A percentile compares a stretch with the other conserved stretches of the same genome.
Evolutionary conservation across 2,113 vertebrate genomes (phyloP).

Genomic region (Lates calcarifer): DNA sequence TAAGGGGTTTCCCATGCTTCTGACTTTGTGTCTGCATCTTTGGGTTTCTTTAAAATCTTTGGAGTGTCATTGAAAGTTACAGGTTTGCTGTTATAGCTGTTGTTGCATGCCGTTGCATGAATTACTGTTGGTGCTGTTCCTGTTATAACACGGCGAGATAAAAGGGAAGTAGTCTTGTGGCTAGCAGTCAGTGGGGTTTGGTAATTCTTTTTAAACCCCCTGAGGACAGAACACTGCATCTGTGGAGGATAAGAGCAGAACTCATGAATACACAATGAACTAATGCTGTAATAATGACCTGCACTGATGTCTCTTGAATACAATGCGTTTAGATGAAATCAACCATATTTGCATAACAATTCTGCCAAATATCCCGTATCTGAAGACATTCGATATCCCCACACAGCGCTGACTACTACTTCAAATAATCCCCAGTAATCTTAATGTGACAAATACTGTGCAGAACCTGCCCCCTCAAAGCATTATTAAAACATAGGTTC

Average conservation of each 20-base stretch:
- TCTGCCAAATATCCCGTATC: not conserved
- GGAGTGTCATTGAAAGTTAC: slow-evolving; percentile 15
- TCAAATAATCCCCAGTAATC: slow-evolving; percentile 12
- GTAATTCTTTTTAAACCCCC: slow-evolving; percentile 62
- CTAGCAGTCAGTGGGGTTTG: slow-evolving; percentile 45
- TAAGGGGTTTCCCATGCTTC: slow-evolving; percentile 28
- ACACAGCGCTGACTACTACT: slow-evolving; percentile 1
- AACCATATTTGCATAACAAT: not conserved
- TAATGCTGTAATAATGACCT: slow-evolving; percentile 14
- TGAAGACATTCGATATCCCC: not conserved
- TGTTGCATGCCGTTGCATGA: slow-evolving; percentile 21
- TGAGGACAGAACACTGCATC: slow-evolving; percentile 66
- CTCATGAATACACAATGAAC: slow-evolving; percentile 61
- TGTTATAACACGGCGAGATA: slow-evolving; percentile 33
- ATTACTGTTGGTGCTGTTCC: slow-evolving; percentile 7
- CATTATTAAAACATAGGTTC: slow-evolving; percentile 60
- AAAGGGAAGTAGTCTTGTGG: slow-evolving; percentile 43
- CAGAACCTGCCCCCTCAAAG: slow-evolving; percentile 30
- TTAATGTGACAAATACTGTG: not conserved
- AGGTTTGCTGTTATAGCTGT: slow-evolving; percentile 38
- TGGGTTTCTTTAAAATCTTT: slow-evolving; percentile 3
- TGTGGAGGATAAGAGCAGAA: slow-evolving; percentile 65
- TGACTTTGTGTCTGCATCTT: slow-evolving; percentile 5
- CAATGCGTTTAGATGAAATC: not conserved
- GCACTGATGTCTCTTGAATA: not conserved